Conservation (phyloP, 2,888 invertebrate genomes). For the Steinernema hermaphroditum region DNA sequence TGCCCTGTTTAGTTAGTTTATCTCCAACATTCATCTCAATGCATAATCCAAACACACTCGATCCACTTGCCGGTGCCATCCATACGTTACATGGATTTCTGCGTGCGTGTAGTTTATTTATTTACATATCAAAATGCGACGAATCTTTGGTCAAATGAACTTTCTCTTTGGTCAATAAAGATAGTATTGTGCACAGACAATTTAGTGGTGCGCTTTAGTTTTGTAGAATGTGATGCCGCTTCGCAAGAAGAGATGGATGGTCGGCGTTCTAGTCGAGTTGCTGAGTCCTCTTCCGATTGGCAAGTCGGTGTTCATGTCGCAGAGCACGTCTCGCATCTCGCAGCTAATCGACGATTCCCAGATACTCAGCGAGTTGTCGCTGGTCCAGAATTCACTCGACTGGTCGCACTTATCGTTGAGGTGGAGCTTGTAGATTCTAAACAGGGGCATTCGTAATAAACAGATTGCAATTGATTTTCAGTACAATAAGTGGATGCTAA, state of each 20-base stretch:
- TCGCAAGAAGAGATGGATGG: slow-evolving; percentile 10
- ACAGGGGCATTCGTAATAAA: not conserved
- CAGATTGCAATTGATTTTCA: no score
- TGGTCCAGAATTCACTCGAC: slow-evolving; percentile 21
- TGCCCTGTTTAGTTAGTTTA: not conserved
- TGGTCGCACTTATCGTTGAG: slow-evolving; percentile 26
- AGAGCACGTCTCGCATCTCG: slow-evolving; percentile 17
- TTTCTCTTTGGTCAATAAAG: slow-evolving; percentile 16
- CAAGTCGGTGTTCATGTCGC: slow-evolving; percentile 21
- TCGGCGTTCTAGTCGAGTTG: slow-evolving; percentile 4
- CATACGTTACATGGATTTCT: not conserved
- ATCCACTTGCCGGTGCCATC: slow-evolving; percentile 3
- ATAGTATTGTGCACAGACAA: not conserved
- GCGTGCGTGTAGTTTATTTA: not conserved
- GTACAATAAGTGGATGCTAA: no score
- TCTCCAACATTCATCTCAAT: not conserved
- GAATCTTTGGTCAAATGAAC: slow-evolving; percentile 7
- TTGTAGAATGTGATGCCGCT: slow-evolving; percentile 24
- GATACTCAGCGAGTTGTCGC: slow-evolving; percentile 16
- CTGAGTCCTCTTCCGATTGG: slow-evolving; percentile 14
- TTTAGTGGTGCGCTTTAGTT: not conserved
- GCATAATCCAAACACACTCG: not conserved
- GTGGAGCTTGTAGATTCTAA: slow-evolving; percentile 22
- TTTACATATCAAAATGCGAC: not conserved
- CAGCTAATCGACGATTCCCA: slow-evolving; percentile 13